These are phyloP conservation scores for Oriolus oriolus DNA, from an alignment of 2,113 vertebrate genomes.

Conservation along the genomic window DNA sequence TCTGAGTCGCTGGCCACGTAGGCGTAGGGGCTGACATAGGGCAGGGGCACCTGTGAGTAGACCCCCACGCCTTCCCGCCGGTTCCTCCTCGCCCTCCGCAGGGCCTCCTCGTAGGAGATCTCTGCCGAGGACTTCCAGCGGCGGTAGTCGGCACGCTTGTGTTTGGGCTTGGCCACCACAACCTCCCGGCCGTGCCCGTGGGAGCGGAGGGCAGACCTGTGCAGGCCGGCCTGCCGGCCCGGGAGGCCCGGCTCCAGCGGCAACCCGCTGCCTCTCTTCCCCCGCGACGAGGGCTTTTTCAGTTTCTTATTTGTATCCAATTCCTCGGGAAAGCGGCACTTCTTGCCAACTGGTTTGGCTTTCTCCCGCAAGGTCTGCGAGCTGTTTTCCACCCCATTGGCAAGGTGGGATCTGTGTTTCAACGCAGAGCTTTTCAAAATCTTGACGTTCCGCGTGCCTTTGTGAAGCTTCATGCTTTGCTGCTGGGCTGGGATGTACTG, in stretches of 20 bases:
- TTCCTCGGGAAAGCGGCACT: constrained; percentile 76
- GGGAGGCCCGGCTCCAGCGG: constrained; percentile 63
- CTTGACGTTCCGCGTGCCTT: constrained; percentile 71
- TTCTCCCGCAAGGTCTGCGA: constrained; percentile 70
- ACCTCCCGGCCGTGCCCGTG: constrained; percentile 74
- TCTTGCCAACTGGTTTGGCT: constrained; percentile 59
- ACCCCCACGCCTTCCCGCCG: constrained; percentile 70
- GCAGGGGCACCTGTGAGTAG: constrained; percentile 65
- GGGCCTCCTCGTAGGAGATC: constrained; percentile 79
- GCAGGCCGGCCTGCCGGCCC: constrained; percentile 57
- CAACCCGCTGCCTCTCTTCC: constrained; percentile 62
- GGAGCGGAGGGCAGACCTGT: constrained; percentile 8
- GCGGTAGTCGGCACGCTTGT: constrained; percentile 83
- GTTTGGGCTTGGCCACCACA: constrained; percentile 84
- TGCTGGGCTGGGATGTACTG: constrained; percentile 72
- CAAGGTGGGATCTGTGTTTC: constrained; percentile 61
- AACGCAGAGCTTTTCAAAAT: constrained; percentile 61
- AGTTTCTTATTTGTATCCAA: constrained; percentile 72
- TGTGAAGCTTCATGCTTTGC: constrained; percentile 69
- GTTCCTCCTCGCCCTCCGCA: constrained; percentile 71
- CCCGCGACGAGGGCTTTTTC: constrained; percentile 71
- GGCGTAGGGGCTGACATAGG: constrained; percentile 76
- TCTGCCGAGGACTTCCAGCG: constrained; percentile 77
- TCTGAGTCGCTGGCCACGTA: constrained; percentile 88
- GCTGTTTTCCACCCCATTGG: constrained; percentile 48